Percentiles rank a stretch among this genome's conserved stretches.
phyloP scores from a whole-genome alignment of 2,888 invertebrate genomes.

The Drosophila nigricruria region DNA sequence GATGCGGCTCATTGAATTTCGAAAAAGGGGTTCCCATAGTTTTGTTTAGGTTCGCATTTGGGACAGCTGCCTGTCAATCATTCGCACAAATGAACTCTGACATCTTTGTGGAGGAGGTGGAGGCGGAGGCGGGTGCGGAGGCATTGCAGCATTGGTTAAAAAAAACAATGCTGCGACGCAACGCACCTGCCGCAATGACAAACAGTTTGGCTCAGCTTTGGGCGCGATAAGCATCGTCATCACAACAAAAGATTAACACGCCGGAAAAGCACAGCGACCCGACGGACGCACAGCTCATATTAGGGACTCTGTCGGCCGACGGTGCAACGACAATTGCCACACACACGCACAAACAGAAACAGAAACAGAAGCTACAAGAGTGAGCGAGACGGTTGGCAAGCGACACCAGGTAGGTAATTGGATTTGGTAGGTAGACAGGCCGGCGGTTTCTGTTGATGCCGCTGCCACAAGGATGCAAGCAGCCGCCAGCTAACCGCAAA shows the following conservation, averaged over 20 bases:
- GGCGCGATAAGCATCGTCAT: conserved; percentile 65
- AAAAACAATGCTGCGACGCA: conserved; percentile 17
- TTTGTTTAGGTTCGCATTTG: conserved; percentile 35
- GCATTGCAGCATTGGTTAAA: conserved; percentile 13
- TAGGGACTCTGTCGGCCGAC: conserved; percentile 7
- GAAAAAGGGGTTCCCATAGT: conserved; percentile 54
- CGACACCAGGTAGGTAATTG: conserved; percentile 31
- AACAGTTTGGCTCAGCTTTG: conserved; percentile 33
- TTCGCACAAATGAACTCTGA: conserved; percentile 65
- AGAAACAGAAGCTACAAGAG: conserved; percentile 12
- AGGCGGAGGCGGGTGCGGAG: conserved; percentile 4
- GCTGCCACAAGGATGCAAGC: conserved; percentile 47
- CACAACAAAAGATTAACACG: conserved; percentile 66
- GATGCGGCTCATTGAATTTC: conserved; percentile 60
- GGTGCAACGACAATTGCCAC: conserved; percentile 36
- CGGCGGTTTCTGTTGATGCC: conserved; percentile 35
- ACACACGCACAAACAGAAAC: conserved; percentile 41
- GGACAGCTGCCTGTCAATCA: conserved; percentile 64
- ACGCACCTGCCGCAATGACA: conserved; percentile 64
- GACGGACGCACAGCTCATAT: conserved; percentile 34
- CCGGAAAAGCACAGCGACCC: conserved; percentile 44
- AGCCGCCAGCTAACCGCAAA: conserved; percentile 20
- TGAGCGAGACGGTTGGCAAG: not conserved
- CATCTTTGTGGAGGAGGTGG: conserved; percentile 39
- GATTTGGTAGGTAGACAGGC: conserved; percentile 34